Percentiles rank a stretch among this genome's conserved stretches.
These are phyloP conservation scores for Chionoecetes opilio DNA, from an alignment of 1,140 invertebrate genomes.

Conservation along the genomic window DNA sequence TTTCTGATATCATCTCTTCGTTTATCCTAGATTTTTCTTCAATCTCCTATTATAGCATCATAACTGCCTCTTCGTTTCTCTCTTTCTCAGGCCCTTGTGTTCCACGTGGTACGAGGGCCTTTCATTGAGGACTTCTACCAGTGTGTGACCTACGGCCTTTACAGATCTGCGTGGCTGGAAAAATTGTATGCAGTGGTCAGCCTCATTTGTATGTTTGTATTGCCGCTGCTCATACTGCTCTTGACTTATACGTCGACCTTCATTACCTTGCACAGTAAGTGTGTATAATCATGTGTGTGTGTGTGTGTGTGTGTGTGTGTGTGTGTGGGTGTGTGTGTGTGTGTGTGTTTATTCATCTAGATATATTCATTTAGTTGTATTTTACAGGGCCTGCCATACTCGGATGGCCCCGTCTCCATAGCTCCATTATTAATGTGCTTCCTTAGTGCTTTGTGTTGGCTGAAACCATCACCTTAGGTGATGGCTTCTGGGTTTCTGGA, in stretches of 20 bases:
- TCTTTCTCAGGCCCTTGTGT: constrained; percentile 88
- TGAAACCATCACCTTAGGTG: too few relatives aligned
- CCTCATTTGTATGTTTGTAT: constrained; percentile 90
- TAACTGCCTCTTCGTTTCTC: too few relatives aligned
- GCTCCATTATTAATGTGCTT: too few relatives aligned
- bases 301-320: constrained; percentile 30
- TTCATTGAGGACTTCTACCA: constrained; percentile 92
- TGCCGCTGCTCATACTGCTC: constrained; percentile 90
- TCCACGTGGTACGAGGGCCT: constrained; percentile 89
- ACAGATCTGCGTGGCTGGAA: constrained; percentile 91
- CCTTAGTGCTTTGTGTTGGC: too few relatives aligned
- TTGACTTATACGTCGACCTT: constrained; percentile 91
- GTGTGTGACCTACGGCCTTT: constrained; percentile 92
- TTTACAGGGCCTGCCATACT: too few relatives aligned
- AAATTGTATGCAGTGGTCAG: constrained; percentile 91
- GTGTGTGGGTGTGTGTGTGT: neutral
- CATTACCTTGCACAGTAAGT: constrained; percentile 84
- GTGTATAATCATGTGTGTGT: constrained; percentile 25
- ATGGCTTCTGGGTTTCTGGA: too few relatives aligned
- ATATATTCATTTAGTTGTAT: too few relatives aligned
- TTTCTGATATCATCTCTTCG: too few relatives aligned
- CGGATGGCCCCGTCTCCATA: too few relatives aligned
- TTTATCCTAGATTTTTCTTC: too few relatives aligned
- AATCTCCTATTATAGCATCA: too few relatives aligned
- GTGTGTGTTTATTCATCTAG: too few relatives aligned